Conservation (phyloP, 2,888 invertebrate species). For the Podabrus alpinus region DNA sequence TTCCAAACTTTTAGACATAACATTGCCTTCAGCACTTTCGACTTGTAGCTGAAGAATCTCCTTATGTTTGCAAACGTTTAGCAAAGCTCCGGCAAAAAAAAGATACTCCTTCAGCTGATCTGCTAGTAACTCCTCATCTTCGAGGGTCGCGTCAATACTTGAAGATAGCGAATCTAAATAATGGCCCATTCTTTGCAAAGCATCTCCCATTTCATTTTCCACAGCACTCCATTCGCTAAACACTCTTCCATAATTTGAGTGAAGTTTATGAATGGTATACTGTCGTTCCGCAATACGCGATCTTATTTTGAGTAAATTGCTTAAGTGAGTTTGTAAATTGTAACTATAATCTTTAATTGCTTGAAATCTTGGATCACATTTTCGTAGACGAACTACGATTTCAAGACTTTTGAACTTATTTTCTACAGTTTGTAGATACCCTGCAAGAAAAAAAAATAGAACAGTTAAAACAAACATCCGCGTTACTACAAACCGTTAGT, state of each 20-base stretch:
- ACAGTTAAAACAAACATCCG: neutral
- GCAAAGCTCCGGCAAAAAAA: constrained; percentile 75
- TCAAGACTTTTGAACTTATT: constrained; percentile 76
- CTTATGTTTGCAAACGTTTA: constrained; percentile 74
- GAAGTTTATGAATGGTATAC: constrained; percentile 77
- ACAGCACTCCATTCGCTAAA: constrained; percentile 86
- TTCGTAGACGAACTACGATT: constrained; percentile 73
- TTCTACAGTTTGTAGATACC: constrained; percentile 76
- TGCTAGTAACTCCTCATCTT: constrained; percentile 81
- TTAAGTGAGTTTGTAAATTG: constrained; percentile 67
- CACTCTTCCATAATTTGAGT: constrained; percentile 79
- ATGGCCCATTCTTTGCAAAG: constrained; percentile 71
- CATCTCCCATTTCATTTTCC: constrained; percentile 80
- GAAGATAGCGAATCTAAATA: constrained; percentile 60
- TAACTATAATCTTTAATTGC: constrained; percentile 75
- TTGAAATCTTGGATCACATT: constrained; percentile 75
- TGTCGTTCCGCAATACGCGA: constrained; percentile 76
- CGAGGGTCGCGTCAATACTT: constrained; percentile 73
- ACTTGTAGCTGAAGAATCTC: constrained; percentile 73
- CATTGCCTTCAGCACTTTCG: constrained; percentile 70
- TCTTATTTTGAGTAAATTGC: constrained; percentile 63
- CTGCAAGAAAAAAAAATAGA: constrained; percentile 52
- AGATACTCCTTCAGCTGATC: constrained; percentile 85
- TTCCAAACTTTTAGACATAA: constrained; percentile 59
- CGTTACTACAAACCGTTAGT: constrained; percentile 66